Evolutionary conservation across 2,113 vertebrate species (phyloP), one percentile per base, ranked within the genome.

Genomic region (Miniopterus natalensis): DNA sequence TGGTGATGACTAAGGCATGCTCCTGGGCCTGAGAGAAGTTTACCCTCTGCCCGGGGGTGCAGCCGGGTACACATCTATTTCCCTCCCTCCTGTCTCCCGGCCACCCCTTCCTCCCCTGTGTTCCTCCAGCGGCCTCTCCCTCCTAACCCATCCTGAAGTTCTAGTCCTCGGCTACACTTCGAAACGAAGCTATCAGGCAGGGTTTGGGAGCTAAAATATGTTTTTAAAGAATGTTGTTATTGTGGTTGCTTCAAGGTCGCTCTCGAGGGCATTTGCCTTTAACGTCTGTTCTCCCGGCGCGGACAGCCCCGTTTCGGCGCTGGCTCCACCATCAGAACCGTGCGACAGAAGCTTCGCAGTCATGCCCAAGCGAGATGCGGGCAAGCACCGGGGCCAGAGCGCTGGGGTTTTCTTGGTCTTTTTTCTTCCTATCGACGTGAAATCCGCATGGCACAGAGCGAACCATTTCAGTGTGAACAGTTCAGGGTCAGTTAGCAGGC

Each of bases 1-100:
- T 29, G 65, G 53, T 90, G 92, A 73, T 94, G 77, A 77, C 80
- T 59, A 79, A 87, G 96, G 84, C 79, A 40, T 65, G 49, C 61
- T 61, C 20, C 63, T 77, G 84, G 65, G 84, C 40, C 65, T 3
- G 47, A n/a, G 65, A 42, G 31, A 88, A 55, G 84, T 84, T 94
- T 84, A 17, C 80, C 93, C 92, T 90, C 53, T 42, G 73, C 80
- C 68, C 49, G 31, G 70, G 83, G 92, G 84, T 3, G 49, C 5
- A 27, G 47, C 70, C 68, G 1, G 71, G 53, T n/a, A 70, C 79
- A 87, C 17, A 68, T 8, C 25, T 18, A 61, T 63, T 80, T 70
- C 15, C 45, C 53, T 65, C 36, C 40, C 27, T 42, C 1, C 0
- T 3, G 7, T 61, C 84, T 75, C 63, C 40, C 45, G 68, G 57